Base-by-base conservation (phyloP, 2,113 vertebrate species). In the Nothoprocta perdicaria region DNA sequence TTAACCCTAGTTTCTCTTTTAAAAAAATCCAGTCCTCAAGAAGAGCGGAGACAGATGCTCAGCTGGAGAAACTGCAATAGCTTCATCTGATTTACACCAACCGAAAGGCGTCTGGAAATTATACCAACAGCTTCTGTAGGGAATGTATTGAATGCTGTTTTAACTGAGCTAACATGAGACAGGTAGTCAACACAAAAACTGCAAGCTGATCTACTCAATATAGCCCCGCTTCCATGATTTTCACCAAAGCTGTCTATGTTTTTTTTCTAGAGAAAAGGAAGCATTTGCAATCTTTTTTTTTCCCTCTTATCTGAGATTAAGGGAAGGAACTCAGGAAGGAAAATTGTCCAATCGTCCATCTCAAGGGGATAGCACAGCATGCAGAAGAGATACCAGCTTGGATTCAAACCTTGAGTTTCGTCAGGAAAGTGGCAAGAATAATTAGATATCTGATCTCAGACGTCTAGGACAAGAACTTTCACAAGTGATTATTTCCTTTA, bases 391-490 rank as follows among this genome's bases (percentile, higher is more conserved):
- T 7, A 7, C 2, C 6, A 17, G 41, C 33, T 24, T 46, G 1
- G 15, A 2, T 50, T 62, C 21, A n/a, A 17, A 26, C 3, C 4
- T 5, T 27, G 17, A 55, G 5, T 48, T 83, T 73, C 69, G 12
- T 35, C 17, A 73, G 35, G 2, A 61, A 9, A 19, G 5, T 0
- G 0, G 3, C 43, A 83, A 40, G 10, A 35, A 10, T 1, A 38
- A n/a, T 43, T 46, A 33, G 12, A 22, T 8, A 65, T 3, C 15
- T n/a, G 52, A 45, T 27, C 11, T n/a, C 11, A 60, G 88, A 60
- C 21, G 60, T 79, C 2, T 43, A 21, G n/a, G 8, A 35, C 14
- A 52, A 60, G 9, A 72, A 10, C 43, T 69, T 58, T 86, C 88
- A 40, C 3, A 52, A 35, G 4, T 29, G 4, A 43, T 46, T 53